A percentile compares a stretch with the other conserved stretches of the same genome.
Conservation (phyloP, 2,113 vertebrate species). For the Nipponia nippon region DNA sequence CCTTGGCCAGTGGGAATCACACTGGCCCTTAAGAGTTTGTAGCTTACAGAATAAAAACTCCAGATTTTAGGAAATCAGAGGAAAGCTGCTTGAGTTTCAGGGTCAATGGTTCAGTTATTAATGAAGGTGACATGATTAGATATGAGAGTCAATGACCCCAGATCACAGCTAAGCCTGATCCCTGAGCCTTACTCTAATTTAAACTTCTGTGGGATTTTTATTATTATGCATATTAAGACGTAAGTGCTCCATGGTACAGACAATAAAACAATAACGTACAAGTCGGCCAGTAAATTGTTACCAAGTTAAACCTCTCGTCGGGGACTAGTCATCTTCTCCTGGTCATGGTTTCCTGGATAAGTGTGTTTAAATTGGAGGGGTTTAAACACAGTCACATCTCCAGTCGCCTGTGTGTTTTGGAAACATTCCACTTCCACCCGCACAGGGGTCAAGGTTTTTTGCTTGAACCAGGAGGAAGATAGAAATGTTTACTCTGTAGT, state of each 20-base stretch:
- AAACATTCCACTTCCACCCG: not conserved
- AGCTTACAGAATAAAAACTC: not conserved
- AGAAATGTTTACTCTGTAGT: slow-evolving; percentile 9
- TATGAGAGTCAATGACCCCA: not conserved
- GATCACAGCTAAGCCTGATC: not conserved
- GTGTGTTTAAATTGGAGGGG: not conserved
- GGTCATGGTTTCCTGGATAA: slow-evolving; percentile 7
- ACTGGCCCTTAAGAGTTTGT: not conserved
- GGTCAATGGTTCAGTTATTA: not conserved
- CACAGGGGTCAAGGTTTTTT: not conserved
- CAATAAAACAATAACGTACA: not conserved
- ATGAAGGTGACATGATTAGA: not conserved
- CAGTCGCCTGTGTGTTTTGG: slow-evolving; percentile 15
- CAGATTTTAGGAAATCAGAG: not conserved
- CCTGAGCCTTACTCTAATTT: not conserved
- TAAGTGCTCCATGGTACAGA: not conserved
- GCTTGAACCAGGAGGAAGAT: not conserved
- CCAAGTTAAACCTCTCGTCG: not conserved
- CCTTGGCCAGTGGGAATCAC: not conserved
- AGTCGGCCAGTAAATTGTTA: not conserved
- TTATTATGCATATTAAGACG: not conserved
- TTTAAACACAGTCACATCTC: not conserved
- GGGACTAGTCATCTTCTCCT: not conserved
- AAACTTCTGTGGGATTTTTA: not conserved
- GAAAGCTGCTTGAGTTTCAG: slow-evolving; percentile 11